Evolutionary conservation across 2,113 vertebrate genomes (phyloP).

Genomic region (Puffinus mauretanicus): DNA sequence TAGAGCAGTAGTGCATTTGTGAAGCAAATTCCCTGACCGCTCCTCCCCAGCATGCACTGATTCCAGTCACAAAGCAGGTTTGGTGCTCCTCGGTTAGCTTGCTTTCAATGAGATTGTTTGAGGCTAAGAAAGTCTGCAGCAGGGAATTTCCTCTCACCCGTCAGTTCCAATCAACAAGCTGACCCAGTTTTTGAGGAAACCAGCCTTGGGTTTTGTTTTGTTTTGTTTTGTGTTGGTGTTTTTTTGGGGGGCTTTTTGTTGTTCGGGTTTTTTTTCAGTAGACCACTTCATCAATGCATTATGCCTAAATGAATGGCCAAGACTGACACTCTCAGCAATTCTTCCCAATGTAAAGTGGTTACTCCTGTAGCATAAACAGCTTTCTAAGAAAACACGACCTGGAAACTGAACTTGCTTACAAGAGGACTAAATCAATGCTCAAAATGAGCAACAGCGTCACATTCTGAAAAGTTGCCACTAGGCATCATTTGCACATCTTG

Average conservation of each 20-base stretch:
- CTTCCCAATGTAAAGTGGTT: conserved; percentile 13
- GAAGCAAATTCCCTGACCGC: neutral
- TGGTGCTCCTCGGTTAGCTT: conserved; percentile 23
- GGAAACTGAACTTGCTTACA: conserved; percentile 42
- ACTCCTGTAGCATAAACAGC: conserved; percentile 7
- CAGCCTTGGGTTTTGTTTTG: neutral
- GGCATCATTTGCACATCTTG: conserved; percentile 26
- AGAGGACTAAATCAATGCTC: neutral
- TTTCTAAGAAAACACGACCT: conserved; percentile 47
- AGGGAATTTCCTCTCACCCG: conserved; percentile 11
- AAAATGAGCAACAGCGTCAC: conserved; percentile 30
- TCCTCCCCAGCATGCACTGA: neutral
- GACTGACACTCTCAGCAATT: neutral
- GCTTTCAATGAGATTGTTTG: conserved; percentile 25
- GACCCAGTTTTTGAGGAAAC: neutral
- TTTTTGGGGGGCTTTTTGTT: neutral
- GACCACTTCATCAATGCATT: conserved; percentile 24
- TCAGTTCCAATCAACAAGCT: conserved; percentile 27
- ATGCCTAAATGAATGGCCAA: neutral
- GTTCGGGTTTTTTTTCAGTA: neutral
- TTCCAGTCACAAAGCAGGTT: neutral
- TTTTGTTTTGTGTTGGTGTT: neutral
- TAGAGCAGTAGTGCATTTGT: neutral
- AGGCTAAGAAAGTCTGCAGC: conserved; percentile 16
- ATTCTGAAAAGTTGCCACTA: conserved; percentile 6